Conservation (phyloP, 2,888 invertebrate genomes). For the Orthosia incerta region DNA sequence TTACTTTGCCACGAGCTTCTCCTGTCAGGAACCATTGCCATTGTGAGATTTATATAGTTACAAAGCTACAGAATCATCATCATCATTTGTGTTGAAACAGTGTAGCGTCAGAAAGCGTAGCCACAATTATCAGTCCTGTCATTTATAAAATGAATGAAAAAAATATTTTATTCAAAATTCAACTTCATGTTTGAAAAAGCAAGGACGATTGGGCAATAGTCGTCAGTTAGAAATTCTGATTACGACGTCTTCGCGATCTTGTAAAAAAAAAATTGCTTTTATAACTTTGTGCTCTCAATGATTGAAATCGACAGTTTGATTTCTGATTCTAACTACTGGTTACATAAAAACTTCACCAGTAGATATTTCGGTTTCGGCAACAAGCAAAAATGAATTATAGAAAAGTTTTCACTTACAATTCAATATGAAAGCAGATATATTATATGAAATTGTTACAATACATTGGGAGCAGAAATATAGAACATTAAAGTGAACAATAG, state of each 20-base stretch:
- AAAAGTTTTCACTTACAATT: conserved; percentile 52
- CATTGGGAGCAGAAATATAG: conserved; percentile 38
- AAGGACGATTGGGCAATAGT: neutral
- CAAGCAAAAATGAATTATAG: conserved; percentile 39
- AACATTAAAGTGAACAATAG: conserved; percentile 53
- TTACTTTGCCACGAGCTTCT: too few relatives aligned
- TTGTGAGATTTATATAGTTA: too few relatives aligned
- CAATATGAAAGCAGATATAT: conserved; percentile 49
- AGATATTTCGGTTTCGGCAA: neutral
- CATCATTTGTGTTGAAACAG: too few relatives aligned
- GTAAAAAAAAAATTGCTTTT: neutral
- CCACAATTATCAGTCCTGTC: too few relatives aligned
- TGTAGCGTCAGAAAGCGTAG: too few relatives aligned
- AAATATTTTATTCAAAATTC: neutral
- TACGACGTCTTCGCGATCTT: neutral
- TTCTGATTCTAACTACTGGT: neutral
- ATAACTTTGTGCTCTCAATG: neutral
- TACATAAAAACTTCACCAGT: neutral
- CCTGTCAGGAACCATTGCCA: too few relatives aligned
- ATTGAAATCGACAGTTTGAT: conserved; percentile 12
- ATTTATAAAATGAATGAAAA: neutral
- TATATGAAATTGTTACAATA: conserved; percentile 50
- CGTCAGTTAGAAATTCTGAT: neutral
- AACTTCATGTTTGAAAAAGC: neutral
- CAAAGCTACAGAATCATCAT: too few relatives aligned